Conservation (phyloP, 1,140 invertebrate genomes). For the Bombus cullumanus region DNA sequence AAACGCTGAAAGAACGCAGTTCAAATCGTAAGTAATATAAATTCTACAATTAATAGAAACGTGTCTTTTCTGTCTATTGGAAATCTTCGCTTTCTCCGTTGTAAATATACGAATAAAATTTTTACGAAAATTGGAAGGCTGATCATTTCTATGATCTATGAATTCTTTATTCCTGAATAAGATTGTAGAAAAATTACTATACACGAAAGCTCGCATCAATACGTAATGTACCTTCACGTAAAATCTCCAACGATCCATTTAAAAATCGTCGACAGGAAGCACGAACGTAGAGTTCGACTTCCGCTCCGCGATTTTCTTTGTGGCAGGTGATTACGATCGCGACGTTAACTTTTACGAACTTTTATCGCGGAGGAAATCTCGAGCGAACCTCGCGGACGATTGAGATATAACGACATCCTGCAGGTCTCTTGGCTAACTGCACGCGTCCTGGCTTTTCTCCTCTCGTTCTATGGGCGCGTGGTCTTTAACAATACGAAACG, state of each 20-base stretch:
- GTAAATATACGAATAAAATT: too few relatives aligned
- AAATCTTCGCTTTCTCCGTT: too few relatives aligned
- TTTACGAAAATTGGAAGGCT: too few relatives aligned
- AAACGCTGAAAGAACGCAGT: too few relatives aligned
- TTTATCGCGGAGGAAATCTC: constrained; percentile 3
- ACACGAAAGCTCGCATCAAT: too few relatives aligned
- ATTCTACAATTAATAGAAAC: too few relatives aligned
- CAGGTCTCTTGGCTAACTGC: constrained; percentile 5
- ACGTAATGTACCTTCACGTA: background rate
- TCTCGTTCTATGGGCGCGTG: background rate
- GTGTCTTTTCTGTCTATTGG: too few relatives aligned
- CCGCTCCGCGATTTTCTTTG: background rate
- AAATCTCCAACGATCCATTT: background rate
- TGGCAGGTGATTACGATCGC: background rate
- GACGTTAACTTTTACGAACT: background rate
- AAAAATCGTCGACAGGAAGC: background rate
- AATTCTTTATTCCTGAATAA: too few relatives aligned
- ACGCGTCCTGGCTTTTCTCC: constrained; percentile 35
- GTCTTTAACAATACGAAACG: constrained; percentile 5
- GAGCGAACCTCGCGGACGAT: constrained; percentile 2
- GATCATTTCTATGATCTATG: too few relatives aligned
- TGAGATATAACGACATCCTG: constrained; percentile 18
- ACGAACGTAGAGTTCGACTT: too few relatives aligned
- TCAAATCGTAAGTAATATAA: too few relatives aligned
- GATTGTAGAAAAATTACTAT: too few relatives aligned